Evolutionary conservation across 2,113 vertebrate genomes (phyloP).

Genomic region (Ursus arctos): DNA sequence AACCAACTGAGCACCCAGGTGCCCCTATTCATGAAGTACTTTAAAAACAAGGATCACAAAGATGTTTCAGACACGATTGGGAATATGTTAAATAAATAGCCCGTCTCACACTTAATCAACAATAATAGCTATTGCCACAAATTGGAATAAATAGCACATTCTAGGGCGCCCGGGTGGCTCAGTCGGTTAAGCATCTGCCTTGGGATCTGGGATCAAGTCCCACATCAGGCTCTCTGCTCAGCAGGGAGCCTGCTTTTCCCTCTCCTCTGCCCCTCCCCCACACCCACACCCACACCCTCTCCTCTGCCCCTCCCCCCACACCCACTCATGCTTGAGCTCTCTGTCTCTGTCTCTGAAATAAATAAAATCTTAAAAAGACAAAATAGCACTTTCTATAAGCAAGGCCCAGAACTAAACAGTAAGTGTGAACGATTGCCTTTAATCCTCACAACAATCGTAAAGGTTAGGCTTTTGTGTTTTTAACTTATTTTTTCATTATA

Average conservation of each 20-base stretch:
- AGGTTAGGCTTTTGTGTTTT: neutral
- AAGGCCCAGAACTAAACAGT: neutral
- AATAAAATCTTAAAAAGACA: too few species aligned
- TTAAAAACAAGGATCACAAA: neutral
- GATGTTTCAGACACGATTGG: neutral
- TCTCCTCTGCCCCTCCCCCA: neutral
- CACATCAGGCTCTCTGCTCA: neutral
- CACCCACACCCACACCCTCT: neutral
- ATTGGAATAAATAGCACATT: neutral
- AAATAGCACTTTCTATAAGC: neutral
- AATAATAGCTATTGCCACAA: neutral
- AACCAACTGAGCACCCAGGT: neutral
- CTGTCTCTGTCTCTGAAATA: neutral
- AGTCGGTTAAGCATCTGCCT: neutral
- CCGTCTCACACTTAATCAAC: neutral
- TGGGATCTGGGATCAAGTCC: neutral
- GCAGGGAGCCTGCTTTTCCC: neutral
- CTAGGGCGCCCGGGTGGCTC: neutral
- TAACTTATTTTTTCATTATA: neutral
- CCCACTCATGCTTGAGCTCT: neutral
- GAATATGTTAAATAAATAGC: neutral
- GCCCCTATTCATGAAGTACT: neutral
- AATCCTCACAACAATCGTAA: neutral
- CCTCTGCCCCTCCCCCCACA: neutral
- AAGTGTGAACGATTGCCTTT: neutral